Percentiles rank a stretch among this genome's conserved stretches.
phyloP scores from a whole-genome alignment of 2,113 vertebrate genomes.

The Epinephelus cyanopodus region DNA sequence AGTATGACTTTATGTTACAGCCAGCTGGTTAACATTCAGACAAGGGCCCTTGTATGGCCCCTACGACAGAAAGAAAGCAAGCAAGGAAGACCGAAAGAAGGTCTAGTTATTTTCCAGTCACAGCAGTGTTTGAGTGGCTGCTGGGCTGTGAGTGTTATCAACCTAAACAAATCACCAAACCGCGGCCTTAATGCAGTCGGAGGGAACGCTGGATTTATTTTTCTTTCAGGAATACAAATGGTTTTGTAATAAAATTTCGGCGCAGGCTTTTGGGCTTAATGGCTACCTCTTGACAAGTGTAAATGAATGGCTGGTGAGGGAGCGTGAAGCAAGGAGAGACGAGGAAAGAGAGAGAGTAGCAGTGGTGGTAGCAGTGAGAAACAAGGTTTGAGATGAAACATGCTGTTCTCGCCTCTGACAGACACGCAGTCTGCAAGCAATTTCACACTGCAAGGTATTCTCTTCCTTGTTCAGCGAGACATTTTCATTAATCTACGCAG shows the following conservation, averaged over 20 bases:
- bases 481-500: slow-evolving; percentile 72
- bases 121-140: slow-evolving; percentile 84
- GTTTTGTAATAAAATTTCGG: slow-evolving; percentile 96
- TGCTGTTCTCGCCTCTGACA: slow-evolving; percentile 83
- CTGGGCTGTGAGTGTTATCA: slow-evolving; percentile 96
- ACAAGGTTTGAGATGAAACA: slow-evolving; percentile 94
- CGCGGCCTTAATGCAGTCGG: slow-evolving; percentile 92
- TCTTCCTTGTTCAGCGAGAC: slow-evolving; percentile 60
- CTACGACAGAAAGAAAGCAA: slow-evolving; percentile 77
- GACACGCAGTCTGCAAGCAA: slow-evolving; percentile 58
- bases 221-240: slow-evolving; percentile 99
- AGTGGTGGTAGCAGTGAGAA: slow-evolving; percentile 77
- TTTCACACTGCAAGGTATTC: slow-evolving; percentile 61
- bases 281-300: slow-evolving; percentile 95
- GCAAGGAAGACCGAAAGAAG: slow-evolving; percentile 77
- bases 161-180: slow-evolving; percentile 90
- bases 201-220: slow-evolving; percentile 96
- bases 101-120: slow-evolving; percentile 90
- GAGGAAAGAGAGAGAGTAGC: slow-evolving; percentile 34
- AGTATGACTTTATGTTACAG: slow-evolving; percentile 86
- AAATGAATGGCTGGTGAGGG: slow-evolving; percentile 89
- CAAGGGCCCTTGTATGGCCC: slow-evolving; percentile 83
- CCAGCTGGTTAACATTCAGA: slow-evolving; percentile 92
- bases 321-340: slow-evolving; percentile 44
- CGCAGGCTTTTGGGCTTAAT: slow-evolving; percentile 92